phyloP scores from a whole-genome alignment of 2,797 vertebrate species.

The Ptychadena robeensis region DNA sequence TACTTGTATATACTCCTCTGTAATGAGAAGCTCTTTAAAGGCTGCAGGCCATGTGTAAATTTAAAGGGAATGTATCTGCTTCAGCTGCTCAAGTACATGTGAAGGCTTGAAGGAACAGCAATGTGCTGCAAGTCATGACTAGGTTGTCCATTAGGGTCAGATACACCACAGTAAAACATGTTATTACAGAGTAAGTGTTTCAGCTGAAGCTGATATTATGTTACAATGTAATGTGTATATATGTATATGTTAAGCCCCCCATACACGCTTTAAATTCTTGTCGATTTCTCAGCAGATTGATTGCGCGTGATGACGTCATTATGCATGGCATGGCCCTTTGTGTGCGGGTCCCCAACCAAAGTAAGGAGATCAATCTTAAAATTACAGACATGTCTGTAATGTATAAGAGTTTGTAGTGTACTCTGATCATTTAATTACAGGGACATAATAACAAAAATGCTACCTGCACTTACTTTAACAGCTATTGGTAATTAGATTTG shows the following conservation, averaged over 20 bases:
- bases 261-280: too few relatives aligned
- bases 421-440: not conserved
- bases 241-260: too few relatives aligned
- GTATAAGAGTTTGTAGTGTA: too few relatives aligned
- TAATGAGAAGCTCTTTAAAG: slow-evolving; percentile 52
- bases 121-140: slow-evolving; percentile 62
- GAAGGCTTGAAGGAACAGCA: slow-evolving; percentile 32
- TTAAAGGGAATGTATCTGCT: not conserved
- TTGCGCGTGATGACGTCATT: too few relatives aligned
- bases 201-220: not conserved
- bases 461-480: not conserved
- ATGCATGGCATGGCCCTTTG: too few relatives aligned
- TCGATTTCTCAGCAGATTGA: too few relatives aligned
- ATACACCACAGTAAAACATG: not conserved
- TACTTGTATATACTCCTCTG: slow-evolving; percentile 35
- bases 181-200: not conserved
- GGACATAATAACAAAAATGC: not conserved
- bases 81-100: slow-evolving; percentile 47
- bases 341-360: too few relatives aligned
- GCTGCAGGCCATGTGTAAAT: slow-evolving; percentile 40
- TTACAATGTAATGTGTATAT: not conserved
- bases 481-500: not conserved
- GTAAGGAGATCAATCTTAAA: too few relatives aligned
- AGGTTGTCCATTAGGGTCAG: slow-evolving; percentile 25
- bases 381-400: too few relatives aligned